Conservation (phyloP, 2,888 invertebrate genomes). For the Galerucella nymphaeae region DNA sequence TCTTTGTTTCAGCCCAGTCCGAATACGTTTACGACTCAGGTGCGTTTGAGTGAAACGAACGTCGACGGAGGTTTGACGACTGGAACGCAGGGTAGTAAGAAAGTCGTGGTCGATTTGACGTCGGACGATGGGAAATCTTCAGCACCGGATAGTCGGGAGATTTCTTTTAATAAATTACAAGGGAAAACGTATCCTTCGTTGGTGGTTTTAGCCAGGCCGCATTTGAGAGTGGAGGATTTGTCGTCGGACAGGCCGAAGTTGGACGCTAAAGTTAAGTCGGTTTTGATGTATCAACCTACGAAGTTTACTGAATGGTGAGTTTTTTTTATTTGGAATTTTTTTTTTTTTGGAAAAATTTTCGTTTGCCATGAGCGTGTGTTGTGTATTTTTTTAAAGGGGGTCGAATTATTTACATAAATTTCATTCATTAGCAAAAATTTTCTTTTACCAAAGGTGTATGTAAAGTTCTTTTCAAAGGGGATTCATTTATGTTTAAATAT, state of each 20-base stretch:
- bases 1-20: slow-evolving; percentile 23
- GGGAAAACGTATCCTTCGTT: slow-evolving; percentile 89
- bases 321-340: neutral
- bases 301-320: slow-evolving; percentile 86
- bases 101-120: slow-evolving; percentile 72
- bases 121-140: slow-evolving; percentile 68
- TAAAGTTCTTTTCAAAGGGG: no score
- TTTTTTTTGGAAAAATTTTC: no score
- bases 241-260: slow-evolving; percentile 72
- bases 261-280: slow-evolving; percentile 85
- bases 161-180: slow-evolving; percentile 81
- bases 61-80: slow-evolving; percentile 79
- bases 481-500: no score
- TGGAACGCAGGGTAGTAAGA: slow-evolving; percentile 58
- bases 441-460: no score
- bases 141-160: slow-evolving; percentile 77
- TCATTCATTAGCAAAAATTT: no score
- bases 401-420: no score
- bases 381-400: no score
- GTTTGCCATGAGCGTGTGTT: no score
- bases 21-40: slow-evolving; percentile 51
- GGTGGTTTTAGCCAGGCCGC: slow-evolving; percentile 85
- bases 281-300: slow-evolving; percentile 83
- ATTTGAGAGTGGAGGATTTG: slow-evolving; percentile 77
- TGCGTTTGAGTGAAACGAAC: slow-evolving; percentile 77